Base-by-base conservation (phyloP, 2,113 vertebrate species). In the Nyctibius bracteatus region DNA sequence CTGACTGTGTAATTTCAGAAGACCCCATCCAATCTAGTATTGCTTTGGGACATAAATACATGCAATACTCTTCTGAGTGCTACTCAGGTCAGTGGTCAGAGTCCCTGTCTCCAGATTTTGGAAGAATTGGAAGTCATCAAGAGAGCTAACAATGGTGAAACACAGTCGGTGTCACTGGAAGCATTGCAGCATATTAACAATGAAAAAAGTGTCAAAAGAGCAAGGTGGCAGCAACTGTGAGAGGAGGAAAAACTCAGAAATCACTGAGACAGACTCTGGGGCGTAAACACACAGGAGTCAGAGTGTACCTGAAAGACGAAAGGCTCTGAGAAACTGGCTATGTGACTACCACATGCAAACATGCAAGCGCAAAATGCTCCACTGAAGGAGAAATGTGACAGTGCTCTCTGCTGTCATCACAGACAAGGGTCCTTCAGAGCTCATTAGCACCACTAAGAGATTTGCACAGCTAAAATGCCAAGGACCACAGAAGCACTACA, bases 391-490 rank as follows among this genome's bases (percentile, higher is more conserved):
- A 37, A 35, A 78, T 4, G 28, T 37, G 63, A 65, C 59, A 15
- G 17, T 18, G 30, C 4, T 57, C 54, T 68, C 65, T 44, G 41
- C 70, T 61, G 41, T 12, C 73, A 75, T 41, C 71, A 79, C 27
- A 27, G 31, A 27, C 47, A 47, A 33, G 41, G 35, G 27, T 49
- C 37, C 51, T 66, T 41, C n/a, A 33, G 58, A 83, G 83, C 43
- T 61, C 65, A 47, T 21, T 39, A 66, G 55, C 74, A 71, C 24
- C 27, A 54, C n/a, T 0, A 5, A 30, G 39, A 83, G n/a, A 81
- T 71, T 10, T 17, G 7, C n/a, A 62, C 3, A 43, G 28, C 62
- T 23, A 13, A 33, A 75, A 63, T 8, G 6, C 1, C 0, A 3
- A 71, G 46, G 27, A 54, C 22, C 46, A n/a, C 31, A 61, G 18